phyloP scores from a whole-genome alignment of 2,797 vertebrate species.

The Mormyrops attenuatus region DNA sequence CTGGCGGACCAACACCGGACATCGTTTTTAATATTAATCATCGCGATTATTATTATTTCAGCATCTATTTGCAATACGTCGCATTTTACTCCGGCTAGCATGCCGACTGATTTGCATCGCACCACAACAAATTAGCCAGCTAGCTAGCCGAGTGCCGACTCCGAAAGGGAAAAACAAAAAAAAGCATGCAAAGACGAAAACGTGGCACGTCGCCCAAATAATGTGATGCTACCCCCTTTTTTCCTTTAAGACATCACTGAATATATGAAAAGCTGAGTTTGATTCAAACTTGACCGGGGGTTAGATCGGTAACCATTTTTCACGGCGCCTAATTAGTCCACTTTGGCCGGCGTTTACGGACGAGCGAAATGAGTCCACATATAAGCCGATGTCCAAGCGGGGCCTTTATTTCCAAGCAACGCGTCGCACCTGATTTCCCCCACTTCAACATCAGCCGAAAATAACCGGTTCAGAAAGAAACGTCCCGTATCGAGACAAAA shows the following conservation, averaged over 20 bases:
- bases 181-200: neutral
- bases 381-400: constrained; percentile 23
- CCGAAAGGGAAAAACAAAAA: constrained; percentile 24
- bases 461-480: constrained; percentile 1
- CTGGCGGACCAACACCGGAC: neutral
- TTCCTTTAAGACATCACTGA: neutral
- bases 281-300: constrained; percentile 8
- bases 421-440: neutral
- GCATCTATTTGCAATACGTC: neutral
- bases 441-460: neutral
- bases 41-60: neutral
- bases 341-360: neutral
- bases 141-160: constrained; percentile 2
- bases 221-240: neutral
- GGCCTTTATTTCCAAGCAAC: constrained; percentile 22
- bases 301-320: neutral
- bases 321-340: neutral
- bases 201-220: neutral
- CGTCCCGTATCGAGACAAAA: constrained; percentile 11
- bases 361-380: constrained; percentile 22
- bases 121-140: constrained; percentile 18
- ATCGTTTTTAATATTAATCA: neutral
- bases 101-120: constrained; percentile 8
- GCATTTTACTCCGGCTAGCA: neutral
- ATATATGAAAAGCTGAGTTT: neutral